Base-by-base conservation (phyloP, 2,113 vertebrate genomes). In the Panurus biarmicus region DNA sequence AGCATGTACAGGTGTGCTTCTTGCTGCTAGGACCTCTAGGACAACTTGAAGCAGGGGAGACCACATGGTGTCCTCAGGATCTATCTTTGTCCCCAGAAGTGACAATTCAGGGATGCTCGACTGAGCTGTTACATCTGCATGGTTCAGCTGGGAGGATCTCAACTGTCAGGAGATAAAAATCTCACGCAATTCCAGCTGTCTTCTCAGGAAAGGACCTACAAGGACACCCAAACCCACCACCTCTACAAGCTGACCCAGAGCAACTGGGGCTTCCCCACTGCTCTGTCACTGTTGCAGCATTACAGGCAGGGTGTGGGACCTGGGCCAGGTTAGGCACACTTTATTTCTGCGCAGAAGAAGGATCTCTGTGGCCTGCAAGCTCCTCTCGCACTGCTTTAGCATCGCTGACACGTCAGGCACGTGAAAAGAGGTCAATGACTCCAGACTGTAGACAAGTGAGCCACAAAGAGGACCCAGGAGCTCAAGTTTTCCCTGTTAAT, bases 401-500 rank as follows among this genome's bases (percentile, higher is more conserved):
- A 87, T 33, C 0, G 1, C 78, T 4, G 29, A 77, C 53, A 58
- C 65, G n/a, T 42, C 25, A 70, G 58, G 65, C 50, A 61, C 0
- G 2, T 48, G 76, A 65, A 86, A 93, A 77, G 83, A 82, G 84
- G 80, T 75, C 35, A n/a, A 16, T 72, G 77, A 69, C 93, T 89
- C 67, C 64, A 42, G 81, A 85, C 73, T 26, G 36, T 54, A 84
- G 86, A 53, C 48, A 72, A 90, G 57, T 19, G 45, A 93, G 62
- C 40, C 75, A 76, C 74, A 92, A 89, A 96, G 88, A 87, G 61
- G 86, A 90, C 93, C 89, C 89, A 93, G 66, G 91, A 96, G 89
- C 67, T 94, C 91, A 74, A 54, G 87, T 73, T 54, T 65, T 89
- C 85, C 74, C 50, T 31, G 45, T 87, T 93, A 95, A 85, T 93